Base-by-base conservation (phyloP, 1,140 invertebrate genomes). In the Agrilus planipennis region DNA sequence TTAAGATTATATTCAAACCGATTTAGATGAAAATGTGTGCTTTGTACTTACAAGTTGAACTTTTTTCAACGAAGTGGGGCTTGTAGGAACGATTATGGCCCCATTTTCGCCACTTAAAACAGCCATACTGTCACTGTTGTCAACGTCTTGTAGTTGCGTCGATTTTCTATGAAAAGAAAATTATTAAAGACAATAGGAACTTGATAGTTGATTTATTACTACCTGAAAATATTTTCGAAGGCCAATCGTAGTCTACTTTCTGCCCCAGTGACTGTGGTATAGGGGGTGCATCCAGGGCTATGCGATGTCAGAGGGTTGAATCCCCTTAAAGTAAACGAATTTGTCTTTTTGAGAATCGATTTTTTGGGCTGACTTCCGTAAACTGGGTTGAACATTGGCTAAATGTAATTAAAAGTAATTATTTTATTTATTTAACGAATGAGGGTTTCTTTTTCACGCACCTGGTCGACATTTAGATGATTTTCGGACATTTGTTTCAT, bases 291-390 rank as follows among this genome's bases (percentile, higher is more conserved):
- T 10, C 71, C 75, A 7, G 81, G 81, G 51, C 73, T 78, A n/a
- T 70, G 71, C 2, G 70, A 63, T 1, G 73, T 62, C 14, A 75
- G 53, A 11, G 80, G 80, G 47, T 72, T 73, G 57, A 78, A 81
- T 25, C 75, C 65, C 49, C 79, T 84, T 9, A 88, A 54, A 3
- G 81, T 90, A 56, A 88, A 90, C 4, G 85, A 90, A 63, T 89
- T 86, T 0, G 87, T 90, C 63, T 91, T 91, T 67, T 92, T 92
- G 30, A 92, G 64, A 54, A 92, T 92, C 0, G 87, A 91, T 60
- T 92, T 92, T 38, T 78, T 79, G 3, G 83, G 82, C 50, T 76
- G 71, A 0, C 62, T 62, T 12, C 73, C 73, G 54, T 73, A 73
- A 4, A 75, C 59, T 2, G 76, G 77, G 39, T 69, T 61, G 55